These are phyloP conservation scores for Sthenelais limicola DNA, from an alignment of 2,888 invertebrate species.

Conservation along the genomic window DNA sequence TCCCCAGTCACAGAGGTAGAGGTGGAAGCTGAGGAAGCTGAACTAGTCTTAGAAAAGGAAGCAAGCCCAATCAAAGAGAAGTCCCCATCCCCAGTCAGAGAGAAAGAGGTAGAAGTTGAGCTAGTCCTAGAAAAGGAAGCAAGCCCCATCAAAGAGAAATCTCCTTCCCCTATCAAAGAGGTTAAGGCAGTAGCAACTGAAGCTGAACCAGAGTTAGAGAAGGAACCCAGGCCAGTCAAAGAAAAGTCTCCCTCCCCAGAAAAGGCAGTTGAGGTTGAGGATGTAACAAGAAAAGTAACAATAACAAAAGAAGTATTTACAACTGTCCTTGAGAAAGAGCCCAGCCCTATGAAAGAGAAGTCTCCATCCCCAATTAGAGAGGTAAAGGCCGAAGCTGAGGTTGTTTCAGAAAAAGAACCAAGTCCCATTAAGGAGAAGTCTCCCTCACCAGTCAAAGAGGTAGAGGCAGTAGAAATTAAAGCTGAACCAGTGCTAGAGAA, in stretches of 20 bases:
- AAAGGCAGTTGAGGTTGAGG: constrained; percentile 12
- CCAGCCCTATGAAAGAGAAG: constrained; percentile 4
- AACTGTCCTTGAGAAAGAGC: constrained; percentile 44
- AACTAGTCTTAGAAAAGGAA: constrained; percentile 4
- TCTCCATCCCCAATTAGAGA: too few species aligned
- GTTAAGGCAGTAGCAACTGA: background rate
- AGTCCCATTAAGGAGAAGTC: background rate
- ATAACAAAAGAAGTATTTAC: too few species aligned
- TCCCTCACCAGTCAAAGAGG: constrained; percentile 5
- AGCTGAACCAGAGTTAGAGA: too few species aligned
- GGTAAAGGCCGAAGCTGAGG: constrained; percentile 60
- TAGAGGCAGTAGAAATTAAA: background rate
- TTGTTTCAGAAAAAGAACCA: constrained; percentile 75
- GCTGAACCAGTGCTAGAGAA: background rate
- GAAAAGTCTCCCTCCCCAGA: background rate
- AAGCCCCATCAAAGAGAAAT: background rate
- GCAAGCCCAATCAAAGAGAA: constrained; percentile 1
- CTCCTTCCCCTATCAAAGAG: background rate
- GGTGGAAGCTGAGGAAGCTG: background rate
- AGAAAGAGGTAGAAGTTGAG: constrained; percentile 6
- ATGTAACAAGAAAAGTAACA: too few species aligned
- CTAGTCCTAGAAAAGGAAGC: background rate
- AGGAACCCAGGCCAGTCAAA: background rate
- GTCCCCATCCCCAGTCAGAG: constrained; percentile 18
- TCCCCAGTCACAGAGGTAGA: constrained; percentile 2